Evolutionary conservation across 2,888 invertebrate species (phyloP).

Genomic region (Thera britannica): DNA sequence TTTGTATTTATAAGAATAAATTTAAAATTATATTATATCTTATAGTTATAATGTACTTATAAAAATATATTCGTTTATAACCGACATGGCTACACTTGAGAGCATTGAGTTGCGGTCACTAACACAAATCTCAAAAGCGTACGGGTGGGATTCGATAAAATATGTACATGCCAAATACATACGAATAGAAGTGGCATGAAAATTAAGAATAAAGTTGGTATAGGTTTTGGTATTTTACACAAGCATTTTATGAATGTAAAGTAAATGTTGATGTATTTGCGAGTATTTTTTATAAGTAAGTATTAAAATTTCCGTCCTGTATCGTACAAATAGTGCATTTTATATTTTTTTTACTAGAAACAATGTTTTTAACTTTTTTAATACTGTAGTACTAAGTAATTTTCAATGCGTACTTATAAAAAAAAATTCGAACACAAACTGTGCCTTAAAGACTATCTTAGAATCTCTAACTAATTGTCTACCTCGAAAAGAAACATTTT

Average conservation of each 20-base stretch:
- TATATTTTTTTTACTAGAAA: not conserved
- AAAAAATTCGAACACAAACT: too few species aligned
- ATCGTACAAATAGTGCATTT: constrained; percentile 17
- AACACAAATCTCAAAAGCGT: not conserved
- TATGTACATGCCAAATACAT: too few species aligned
- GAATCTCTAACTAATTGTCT: too few species aligned
- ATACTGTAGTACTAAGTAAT: too few species aligned
- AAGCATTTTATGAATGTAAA: not conserved
- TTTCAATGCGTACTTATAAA: too few species aligned
- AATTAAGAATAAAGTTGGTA: too few species aligned
- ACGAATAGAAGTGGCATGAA: too few species aligned
- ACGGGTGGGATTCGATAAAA: too few species aligned
- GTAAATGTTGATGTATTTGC: not conserved
- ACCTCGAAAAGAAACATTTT: too few species aligned
- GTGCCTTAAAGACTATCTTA: too few species aligned
- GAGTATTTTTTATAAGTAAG: not conserved
- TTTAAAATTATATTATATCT: not conserved
- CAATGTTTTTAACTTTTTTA: too few species aligned
- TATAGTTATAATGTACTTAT: not conserved
- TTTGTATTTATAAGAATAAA: not conserved
- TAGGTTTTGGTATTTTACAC: too few species aligned
- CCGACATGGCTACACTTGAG: not conserved
- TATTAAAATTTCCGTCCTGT: constrained; percentile 15
- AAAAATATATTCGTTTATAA: not conserved
- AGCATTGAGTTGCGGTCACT: not conserved